Evolutionary conservation across 2,113 vertebrate genomes (phyloP), one percentile per base, ranked within the genome.

Genomic region (Otis tarda): DNA sequence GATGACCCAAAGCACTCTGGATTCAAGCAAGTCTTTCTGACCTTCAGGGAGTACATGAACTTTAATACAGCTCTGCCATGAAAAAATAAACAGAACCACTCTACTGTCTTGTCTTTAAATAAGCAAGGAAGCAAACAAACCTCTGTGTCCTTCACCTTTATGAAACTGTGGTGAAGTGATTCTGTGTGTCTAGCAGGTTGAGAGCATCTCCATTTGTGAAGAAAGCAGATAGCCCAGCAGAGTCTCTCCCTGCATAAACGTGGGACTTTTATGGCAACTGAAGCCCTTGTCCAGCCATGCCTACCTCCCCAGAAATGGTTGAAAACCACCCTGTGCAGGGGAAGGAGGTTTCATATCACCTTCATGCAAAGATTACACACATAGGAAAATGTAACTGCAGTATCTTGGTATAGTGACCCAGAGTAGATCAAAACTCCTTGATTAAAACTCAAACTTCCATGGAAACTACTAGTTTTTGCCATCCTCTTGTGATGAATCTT

Each of bases 51-150:
- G 37, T 14, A 70, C 20, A 12, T 55, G 52, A 94, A 64, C 83
- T 94, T 89, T 84, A 81, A 75, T 82, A 71, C 39, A 84, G 52
- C 39, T 75, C 56, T 95, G 35, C 14, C 49, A 71, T 56, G 65
- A 91, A 94, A 92, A 94, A 91, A 55, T 71, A 91, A 94, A 91
- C 52, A 93, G 79, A 90, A 67, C 13, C 13, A 28, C 25, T 52
- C 65, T 41, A 23, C 63, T 74, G 14, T n/a, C 22, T 63, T 27
- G 69, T 83, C 83, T 80, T 81, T 61, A 69, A 84, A 68, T 23
- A 64, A 75, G n/a, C 6, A 31, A 86, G 25, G 67, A 53, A 59
- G 35, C 21, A 76, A 61, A 80, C 19, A 92, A 73, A 65, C 7
- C 27, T 63, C 65, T 28, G 4, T 22, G 52, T 80, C 47, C 43